Conservation (phyloP, 1,140 invertebrate genomes). For the Psilanteris sp. region DNA sequence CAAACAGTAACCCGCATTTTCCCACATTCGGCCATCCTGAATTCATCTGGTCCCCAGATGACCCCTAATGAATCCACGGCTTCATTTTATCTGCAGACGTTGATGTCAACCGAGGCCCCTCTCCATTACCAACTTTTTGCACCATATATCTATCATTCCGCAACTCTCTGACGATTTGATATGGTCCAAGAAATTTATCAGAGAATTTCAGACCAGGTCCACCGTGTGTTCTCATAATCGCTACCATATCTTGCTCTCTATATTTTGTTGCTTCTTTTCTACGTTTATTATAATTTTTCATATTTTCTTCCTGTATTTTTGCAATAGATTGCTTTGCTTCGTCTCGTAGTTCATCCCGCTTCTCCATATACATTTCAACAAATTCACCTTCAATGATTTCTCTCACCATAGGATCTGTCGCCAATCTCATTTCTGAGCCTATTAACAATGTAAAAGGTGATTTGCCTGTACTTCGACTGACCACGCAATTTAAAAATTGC, state of each 20-base stretch:
- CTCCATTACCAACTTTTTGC: constrained; percentile 5
- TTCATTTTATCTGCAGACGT: constrained; percentile 26
- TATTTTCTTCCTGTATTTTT: constrained; percentile 1
- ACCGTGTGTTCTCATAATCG: too few relatives aligned
- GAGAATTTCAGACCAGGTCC: too few relatives aligned
- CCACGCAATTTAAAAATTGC: too few relatives aligned
- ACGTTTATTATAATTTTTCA: not conserved
- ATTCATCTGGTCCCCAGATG: constrained; percentile 8
- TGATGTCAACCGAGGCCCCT: constrained; percentile 13
- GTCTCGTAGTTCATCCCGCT: not conserved
- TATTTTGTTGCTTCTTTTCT: not conserved
- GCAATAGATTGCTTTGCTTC: not conserved
- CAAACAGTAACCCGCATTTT: too few relatives aligned
- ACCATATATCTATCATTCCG: constrained; percentile 11
- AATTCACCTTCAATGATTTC: not conserved
- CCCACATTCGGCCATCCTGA: constrained; percentile 17
- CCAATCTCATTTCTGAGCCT: too few relatives aligned
- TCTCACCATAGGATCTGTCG: not conserved
- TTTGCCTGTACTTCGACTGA: too few relatives aligned
- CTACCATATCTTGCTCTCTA: not conserved
- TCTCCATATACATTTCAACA: not conserved
- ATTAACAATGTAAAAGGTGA: too few relatives aligned
- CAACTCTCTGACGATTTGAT: not conserved
- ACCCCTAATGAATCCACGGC: not conserved
- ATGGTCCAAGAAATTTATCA: constrained; percentile 2